Percentiles rank a stretch among this genome's conserved stretches.
Evolutionary conservation across 2,797 vertebrate species (phyloP).

Genomic region (Carcharodon carcharias): DNA sequence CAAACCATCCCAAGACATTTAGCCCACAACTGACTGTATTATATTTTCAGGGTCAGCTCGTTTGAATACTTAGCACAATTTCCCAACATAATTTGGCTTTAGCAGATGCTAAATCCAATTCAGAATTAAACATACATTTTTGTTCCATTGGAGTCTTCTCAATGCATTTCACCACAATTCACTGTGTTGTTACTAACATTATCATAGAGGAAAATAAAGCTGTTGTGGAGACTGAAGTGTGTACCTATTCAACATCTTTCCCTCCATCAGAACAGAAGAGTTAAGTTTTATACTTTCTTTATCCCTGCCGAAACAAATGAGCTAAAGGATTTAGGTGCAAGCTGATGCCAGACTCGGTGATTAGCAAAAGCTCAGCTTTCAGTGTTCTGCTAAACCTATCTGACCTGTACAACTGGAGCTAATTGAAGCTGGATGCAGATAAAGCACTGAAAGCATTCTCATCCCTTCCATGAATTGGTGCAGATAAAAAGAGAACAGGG

Average conservation of each 20-base stretch:
- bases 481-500: not conserved
- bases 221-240: not conserved
- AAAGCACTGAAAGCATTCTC: not conserved
- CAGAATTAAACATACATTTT: not conserved
- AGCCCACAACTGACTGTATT: not conserved
- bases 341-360: slow-evolving; percentile 9
- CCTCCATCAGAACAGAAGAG: not conserved
- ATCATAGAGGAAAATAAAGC: not conserved
- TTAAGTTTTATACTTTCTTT: not conserved
- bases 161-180: not conserved
- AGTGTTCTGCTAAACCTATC: not conserved
- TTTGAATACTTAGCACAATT: not conserved
- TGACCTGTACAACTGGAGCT: not conserved
- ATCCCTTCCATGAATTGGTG: not conserved
- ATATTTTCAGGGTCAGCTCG: not conserved
- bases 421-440: slow-evolving; percentile 31
- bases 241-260: not conserved
- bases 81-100: not conserved
- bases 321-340: slow-evolving; percentile 12
- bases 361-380: slow-evolving; percentile 10
- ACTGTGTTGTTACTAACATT: not conserved
- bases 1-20: not conserved
- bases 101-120: not conserved
- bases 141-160: not conserved
- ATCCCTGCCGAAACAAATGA: slow-evolving; percentile 12